These are phyloP conservation scores for Myripristis jacobus DNA, from an alignment of 2,797 vertebrate species.

Conservation along the genomic window DNA sequence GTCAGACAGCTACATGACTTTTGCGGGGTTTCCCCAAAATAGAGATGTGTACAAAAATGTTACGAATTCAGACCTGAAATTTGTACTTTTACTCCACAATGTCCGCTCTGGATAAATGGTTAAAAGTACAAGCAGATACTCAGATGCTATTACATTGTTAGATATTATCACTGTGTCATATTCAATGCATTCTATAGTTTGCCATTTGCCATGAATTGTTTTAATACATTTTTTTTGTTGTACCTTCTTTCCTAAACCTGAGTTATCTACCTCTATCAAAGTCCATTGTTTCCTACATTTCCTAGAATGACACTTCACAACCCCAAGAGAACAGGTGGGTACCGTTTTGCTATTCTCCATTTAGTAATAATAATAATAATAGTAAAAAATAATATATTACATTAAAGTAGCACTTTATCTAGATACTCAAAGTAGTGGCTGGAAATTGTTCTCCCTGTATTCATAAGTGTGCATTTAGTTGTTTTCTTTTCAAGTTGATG, in stretches of 20 bases:
- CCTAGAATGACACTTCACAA: too few relatives aligned
- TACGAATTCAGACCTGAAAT: not conserved
- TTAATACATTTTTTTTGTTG: conserved; percentile 10
- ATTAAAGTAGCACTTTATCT: too few relatives aligned
- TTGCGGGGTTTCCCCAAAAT: conserved; percentile 26
- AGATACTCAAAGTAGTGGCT: too few relatives aligned
- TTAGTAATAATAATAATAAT: too few relatives aligned
- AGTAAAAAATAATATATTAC: too few relatives aligned
- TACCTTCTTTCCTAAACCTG: not conserved
- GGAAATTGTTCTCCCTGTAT: too few relatives aligned
- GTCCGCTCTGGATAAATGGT: not conserved
- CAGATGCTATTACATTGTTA: too few relatives aligned
- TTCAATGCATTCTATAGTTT: too few relatives aligned
- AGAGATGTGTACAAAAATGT: conserved; percentile 5
- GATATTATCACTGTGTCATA: too few relatives aligned
- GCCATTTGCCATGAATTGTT: not conserved
- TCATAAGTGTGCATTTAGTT: too few relatives aligned
- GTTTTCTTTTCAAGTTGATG: too few relatives aligned
- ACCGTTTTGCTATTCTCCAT: conserved; percentile 4
- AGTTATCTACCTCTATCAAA: not conserved
- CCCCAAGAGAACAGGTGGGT: too few relatives aligned
- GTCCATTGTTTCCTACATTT: not conserved
- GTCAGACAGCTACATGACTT: conserved; percentile 30
- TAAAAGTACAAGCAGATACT: not conserved
- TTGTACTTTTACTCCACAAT: conserved; percentile 16